Conservation (phyloP, 2,113 vertebrate genomes). For the Maccullochella peelii region DNA sequence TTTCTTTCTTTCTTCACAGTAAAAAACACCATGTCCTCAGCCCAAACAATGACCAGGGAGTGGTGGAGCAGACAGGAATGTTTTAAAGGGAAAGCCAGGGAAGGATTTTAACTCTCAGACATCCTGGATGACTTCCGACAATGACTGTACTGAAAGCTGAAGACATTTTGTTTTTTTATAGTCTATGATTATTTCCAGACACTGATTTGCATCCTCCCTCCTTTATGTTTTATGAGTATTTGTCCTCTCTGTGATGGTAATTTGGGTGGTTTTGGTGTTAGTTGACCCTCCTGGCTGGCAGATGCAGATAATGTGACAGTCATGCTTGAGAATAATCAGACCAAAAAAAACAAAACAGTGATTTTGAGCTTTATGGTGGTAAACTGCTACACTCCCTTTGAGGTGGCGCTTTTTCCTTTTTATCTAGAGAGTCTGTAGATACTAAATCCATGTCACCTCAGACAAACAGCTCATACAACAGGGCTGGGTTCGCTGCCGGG, state of each 20-base stretch:
- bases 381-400: neutral
- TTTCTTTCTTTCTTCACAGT: neutral
- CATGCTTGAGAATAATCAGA: neutral
- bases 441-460: neutral
- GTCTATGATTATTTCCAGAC: slow-evolving; percentile 10
- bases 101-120: slow-evolving; percentile 33
- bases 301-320: neutral
- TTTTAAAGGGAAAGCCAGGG: slow-evolving; percentile 23
- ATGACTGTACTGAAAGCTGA: slow-evolving; percentile 13
- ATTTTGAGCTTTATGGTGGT: too few relatives aligned
- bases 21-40: slow-evolving; percentile 37
- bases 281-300: slow-evolving; percentile 3
- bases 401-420: neutral
- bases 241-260: neutral
- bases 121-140: slow-evolving; percentile 27
- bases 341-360: too few relatives aligned
- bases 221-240: neutral
- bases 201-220: neutral
- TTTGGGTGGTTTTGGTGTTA: slow-evolving; percentile 3
- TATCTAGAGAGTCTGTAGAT: neutral
- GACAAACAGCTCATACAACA: slow-evolving; percentile 6
- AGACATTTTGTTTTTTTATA: slow-evolving; percentile 11
- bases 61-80: slow-evolving; percentile 45
- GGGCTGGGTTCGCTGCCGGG: slow-evolving; percentile 15
- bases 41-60: slow-evolving; percentile 47